phyloP scores from a whole-genome alignment of 1,140 invertebrate species.

The Drosophila punjabiensis region DNA sequence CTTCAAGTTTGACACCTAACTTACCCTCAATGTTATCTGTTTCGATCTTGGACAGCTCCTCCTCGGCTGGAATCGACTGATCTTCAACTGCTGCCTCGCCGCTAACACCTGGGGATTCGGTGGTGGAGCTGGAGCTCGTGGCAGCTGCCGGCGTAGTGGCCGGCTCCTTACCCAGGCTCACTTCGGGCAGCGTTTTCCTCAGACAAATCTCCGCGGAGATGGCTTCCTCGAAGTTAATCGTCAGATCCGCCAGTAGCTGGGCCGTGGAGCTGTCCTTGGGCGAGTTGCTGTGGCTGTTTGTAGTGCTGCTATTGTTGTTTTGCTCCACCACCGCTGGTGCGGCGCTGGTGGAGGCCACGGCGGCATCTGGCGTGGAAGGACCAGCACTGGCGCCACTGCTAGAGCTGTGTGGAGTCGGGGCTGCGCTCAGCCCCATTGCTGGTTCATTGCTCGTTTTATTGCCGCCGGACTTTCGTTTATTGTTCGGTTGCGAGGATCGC shows the following conservation, averaged over 20 bases:
- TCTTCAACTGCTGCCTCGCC: constrained; percentile 1
- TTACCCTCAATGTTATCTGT: constrained; percentile 78
- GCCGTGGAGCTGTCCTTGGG: constrained; percentile 74
- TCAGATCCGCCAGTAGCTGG: constrained; percentile 73
- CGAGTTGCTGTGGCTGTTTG: constrained; percentile 41
- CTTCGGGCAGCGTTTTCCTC: constrained; percentile 75
- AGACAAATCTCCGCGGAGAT: constrained; percentile 80
- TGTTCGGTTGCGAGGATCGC: constrained; percentile 11
- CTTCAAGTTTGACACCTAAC: constrained; percentile 2
- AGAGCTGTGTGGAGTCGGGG: constrained; percentile 58
- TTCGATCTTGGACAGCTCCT: constrained; percentile 55
- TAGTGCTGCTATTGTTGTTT: constrained; percentile 19
- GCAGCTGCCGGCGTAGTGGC: constrained; percentile 26
- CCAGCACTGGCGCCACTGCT: constrained; percentile 7
- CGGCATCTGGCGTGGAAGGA: constrained; percentile 12
- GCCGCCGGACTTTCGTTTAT: constrained; percentile 28
- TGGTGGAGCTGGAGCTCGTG: constrained; percentile 15
- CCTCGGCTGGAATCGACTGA: constrained; percentile 1
- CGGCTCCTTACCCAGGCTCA: constrained; percentile 66
- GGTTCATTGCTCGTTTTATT: constrained; percentile 52
- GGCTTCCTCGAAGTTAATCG: constrained; percentile 70
- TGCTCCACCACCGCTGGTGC: constrained; percentile 13
- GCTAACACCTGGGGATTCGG: constrained; percentile 8
- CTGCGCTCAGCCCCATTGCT: constrained; percentile 78
- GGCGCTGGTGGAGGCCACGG: constrained; percentile 42